Percentiles rank a stretch among this genome's conserved stretches.
These are phyloP conservation scores for Eupithecia dodoneata DNA, from an alignment of 2,888 invertebrate species.

Conservation along the genomic window DNA sequence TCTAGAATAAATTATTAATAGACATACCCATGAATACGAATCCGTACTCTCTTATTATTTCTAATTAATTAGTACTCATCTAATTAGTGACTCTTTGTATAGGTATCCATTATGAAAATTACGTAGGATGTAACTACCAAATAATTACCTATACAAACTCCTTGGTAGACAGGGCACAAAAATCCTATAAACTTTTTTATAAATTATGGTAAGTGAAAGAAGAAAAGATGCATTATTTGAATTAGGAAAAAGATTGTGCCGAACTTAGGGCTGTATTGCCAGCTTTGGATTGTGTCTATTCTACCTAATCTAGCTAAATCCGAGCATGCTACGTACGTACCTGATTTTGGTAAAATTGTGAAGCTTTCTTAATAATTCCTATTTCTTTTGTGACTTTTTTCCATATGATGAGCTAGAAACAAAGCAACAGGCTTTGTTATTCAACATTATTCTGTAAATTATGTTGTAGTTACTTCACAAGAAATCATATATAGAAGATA, in stretches of 20 bases:
- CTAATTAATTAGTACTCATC: not conserved
- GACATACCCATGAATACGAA: not conserved
- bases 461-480: not conserved
- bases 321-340: no score
- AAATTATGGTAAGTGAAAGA: not conserved
- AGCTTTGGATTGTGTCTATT: not conserved
- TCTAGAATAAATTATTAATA: not conserved
- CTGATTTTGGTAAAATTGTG: no score
- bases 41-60: not conserved
- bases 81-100: not conserved
- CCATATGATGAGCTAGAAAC: no score
- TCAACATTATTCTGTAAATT: not conserved
- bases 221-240: not conserved
- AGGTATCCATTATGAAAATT: not conserved
- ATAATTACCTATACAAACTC: not conserved
- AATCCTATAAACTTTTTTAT: not conserved
- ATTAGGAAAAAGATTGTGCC: not conserved
- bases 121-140: not conserved
- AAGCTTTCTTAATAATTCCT: not conserved
- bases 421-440: not conserved
- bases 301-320: not conserved
- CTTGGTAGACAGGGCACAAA: not conserved
- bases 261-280: not conserved
- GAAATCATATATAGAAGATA: not conserved
- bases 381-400: not conserved